phyloP scores from a whole-genome alignment of 2,113 vertebrate genomes.

The Larimichthys polyactis region DNA sequence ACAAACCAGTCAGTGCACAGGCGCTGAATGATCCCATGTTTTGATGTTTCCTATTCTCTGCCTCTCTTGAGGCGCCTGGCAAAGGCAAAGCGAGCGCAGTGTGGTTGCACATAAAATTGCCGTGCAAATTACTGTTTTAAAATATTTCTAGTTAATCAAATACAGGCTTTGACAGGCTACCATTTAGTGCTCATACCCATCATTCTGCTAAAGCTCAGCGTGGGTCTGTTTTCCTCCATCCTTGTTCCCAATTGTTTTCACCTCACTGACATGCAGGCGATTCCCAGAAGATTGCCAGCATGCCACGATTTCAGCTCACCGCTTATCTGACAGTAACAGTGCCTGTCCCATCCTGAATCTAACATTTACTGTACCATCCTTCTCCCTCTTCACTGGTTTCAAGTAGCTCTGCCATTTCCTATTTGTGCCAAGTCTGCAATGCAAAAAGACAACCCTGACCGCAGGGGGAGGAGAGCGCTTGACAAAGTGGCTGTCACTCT shows the following conservation, averaged over 20 bases:
- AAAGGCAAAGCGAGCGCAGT: background rate
- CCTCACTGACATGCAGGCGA: slow-evolving; percentile 65
- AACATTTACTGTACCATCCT: slow-evolving; percentile 74
- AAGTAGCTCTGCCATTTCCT: slow-evolving; percentile 72
- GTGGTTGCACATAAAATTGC: background rate
- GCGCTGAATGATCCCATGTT: slow-evolving; percentile 6
- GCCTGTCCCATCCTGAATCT: slow-evolving; percentile 68
- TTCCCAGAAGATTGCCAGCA: slow-evolving; percentile 64
- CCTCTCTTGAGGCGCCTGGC: slow-evolving; percentile 10
- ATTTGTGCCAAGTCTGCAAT: slow-evolving; percentile 71
- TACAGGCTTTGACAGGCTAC: slow-evolving; percentile 4
- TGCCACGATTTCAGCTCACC: slow-evolving; percentile 53
- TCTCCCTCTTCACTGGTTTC: slow-evolving; percentile 58
- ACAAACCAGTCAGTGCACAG: slow-evolving; percentile 12
- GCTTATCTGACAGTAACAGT: slow-evolving; percentile 80
- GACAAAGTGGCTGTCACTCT: slow-evolving; percentile 76
- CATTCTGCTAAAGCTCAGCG: slow-evolving; percentile 2
- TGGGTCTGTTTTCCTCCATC: slow-evolving; percentile 26
- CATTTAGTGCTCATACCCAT: slow-evolving; percentile 6
- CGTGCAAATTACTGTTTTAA: background rate
- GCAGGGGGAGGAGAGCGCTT: slow-evolving; percentile 42
- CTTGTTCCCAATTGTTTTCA: slow-evolving; percentile 39
- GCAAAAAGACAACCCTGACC: slow-evolving; percentile 71
- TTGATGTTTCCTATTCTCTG: slow-evolving; percentile 14
- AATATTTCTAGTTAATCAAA: slow-evolving; percentile 22